Evolutionary conservation across 2,797 vertebrate species (phyloP), one percentile per base, ranked within the genome.

Genomic region (Champsocephalus esox): DNA sequence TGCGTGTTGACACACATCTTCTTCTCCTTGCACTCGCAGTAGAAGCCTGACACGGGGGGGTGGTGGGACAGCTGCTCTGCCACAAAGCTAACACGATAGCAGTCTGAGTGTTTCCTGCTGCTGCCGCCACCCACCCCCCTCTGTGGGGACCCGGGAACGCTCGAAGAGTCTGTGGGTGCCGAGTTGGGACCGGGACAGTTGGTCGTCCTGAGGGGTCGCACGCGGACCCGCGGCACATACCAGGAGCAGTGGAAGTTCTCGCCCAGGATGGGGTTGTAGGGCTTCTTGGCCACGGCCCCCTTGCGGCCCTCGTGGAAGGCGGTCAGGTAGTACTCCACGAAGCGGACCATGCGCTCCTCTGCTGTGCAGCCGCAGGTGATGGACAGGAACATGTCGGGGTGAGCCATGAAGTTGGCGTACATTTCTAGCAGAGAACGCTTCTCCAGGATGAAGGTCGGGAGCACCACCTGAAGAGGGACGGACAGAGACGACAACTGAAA

Each of bases 211-310:
- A 70, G 79, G 95, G 88, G 55, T 65, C 34, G 55, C 4, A 79
- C 55, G 0, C 95, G 95, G 85, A 96, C 95, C 86, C 88, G 93
- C 49, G 96, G 96, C 11, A 97, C 96, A 48, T 96, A 93, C 96
- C 96, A 97, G 0, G 96, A 97, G 84, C 96, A 97, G 81, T 96
- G 96, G 83, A 97, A 97, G 0, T 92, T 96, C 95, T 97, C 96
- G 0, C 96, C 96, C 46, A 97, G 94, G 70, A 95, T 93, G 12
- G 96, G 96, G 91, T 97, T 97, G 85, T 97, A 97, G 80, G 96
- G 96, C 88, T 97, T 97, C 92, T 96, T 97, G 91, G 96, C 96
- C 79, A 97, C 92, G 0, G 96, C 94, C 13, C 96, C 96, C 86
- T 95, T 96, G 73, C 96, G 95, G 54, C 96, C 96, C 93, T 97